phyloP scores from a whole-genome alignment of 2,113 vertebrate genomes.

The Kryptolebias marmoratus region DNA sequence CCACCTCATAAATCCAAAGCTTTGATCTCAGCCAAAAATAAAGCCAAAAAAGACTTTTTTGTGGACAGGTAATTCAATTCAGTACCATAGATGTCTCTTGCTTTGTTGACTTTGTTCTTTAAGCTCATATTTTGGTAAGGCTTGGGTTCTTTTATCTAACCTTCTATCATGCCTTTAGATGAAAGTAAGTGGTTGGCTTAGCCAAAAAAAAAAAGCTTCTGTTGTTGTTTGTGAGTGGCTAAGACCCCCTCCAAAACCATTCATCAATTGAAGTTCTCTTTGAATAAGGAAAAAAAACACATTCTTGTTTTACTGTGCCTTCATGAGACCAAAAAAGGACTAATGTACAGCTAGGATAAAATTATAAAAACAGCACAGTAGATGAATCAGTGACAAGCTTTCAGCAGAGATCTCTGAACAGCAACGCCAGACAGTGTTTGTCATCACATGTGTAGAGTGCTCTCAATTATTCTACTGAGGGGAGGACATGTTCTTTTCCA shows the following conservation, averaged over 20 bases:
- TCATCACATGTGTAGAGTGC: conserved; percentile 48
- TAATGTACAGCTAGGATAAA: background rate
- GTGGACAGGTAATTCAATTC: conserved; percentile 63
- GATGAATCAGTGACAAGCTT: conserved; percentile 8
- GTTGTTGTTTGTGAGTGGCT: conserved; percentile 56
- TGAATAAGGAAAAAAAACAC: conserved; percentile 4
- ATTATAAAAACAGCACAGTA: conserved; percentile 1
- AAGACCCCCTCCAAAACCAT: conserved; percentile 35
- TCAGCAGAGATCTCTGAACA: conserved; percentile 42
- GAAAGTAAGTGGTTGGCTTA: conserved; percentile 76
- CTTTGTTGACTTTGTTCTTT: conserved; percentile 81
- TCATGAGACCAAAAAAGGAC: background rate
- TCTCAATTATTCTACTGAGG: conserved; percentile 50
- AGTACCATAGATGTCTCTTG: conserved; percentile 82
- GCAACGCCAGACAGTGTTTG: conserved; percentile 47
- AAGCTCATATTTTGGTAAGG: conserved; percentile 71
- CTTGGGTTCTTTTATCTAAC: conserved; percentile 82
- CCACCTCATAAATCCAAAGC: conserved; percentile 68
- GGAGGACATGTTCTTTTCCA: conserved; percentile 31
- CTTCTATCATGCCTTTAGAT: conserved; percentile 78
- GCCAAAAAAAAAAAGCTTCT: conserved; percentile 64
- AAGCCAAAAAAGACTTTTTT: conserved; percentile 68
- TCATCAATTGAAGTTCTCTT: conserved; percentile 26
- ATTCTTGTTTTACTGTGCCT: background rate
- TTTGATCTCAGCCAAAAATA: conserved; percentile 83